phyloP scores from a whole-genome alignment of 2,797 vertebrate genomes.

The Peromyscus nudipes region DNA sequence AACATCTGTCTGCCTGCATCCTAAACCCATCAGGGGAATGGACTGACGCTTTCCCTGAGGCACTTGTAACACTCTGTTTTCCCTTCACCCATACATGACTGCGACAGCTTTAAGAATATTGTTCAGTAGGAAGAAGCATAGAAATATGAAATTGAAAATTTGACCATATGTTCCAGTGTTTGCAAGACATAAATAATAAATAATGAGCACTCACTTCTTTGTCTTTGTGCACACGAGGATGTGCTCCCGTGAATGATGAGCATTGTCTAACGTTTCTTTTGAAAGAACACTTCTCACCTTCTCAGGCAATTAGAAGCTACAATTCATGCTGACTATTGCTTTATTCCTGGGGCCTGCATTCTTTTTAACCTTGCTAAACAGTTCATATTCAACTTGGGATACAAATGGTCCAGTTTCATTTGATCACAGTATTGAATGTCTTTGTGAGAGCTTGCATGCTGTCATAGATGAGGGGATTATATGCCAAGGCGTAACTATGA shows the following conservation, averaged over 20 bases:
- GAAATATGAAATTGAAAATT: conserved; percentile 51
- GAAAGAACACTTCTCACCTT: conserved; percentile 64
- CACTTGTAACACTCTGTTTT: not conserved
- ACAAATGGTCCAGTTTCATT: conserved; percentile 21
- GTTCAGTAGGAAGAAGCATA: conserved; percentile 26
- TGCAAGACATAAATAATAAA: conserved; percentile 2
- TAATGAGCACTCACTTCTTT: not conserved
- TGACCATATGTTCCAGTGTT: conserved; percentile 49
- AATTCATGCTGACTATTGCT: conserved; percentile 58
- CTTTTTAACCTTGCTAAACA: conserved; percentile 4
- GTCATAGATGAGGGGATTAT: not conserved
- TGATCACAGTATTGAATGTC: conserved; percentile 21
- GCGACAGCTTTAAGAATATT: conserved; percentile 10
- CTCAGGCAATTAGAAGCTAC: conserved; percentile 63
- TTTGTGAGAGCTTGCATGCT: not conserved
- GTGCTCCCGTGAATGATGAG: rapidly evolving
- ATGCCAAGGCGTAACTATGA: not conserved
- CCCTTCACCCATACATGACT: not conserved
- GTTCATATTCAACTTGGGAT: not conserved
- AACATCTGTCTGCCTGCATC: not conserved
- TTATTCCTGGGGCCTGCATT: not conserved
- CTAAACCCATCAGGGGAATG: not conserved
- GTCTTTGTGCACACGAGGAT: not conserved
- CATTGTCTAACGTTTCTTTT: conserved; percentile 32
- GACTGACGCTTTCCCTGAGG: not conserved